phyloP scores from a whole-genome alignment of 2,888 invertebrate genomes.

The Blastobasis adustella region DNA sequence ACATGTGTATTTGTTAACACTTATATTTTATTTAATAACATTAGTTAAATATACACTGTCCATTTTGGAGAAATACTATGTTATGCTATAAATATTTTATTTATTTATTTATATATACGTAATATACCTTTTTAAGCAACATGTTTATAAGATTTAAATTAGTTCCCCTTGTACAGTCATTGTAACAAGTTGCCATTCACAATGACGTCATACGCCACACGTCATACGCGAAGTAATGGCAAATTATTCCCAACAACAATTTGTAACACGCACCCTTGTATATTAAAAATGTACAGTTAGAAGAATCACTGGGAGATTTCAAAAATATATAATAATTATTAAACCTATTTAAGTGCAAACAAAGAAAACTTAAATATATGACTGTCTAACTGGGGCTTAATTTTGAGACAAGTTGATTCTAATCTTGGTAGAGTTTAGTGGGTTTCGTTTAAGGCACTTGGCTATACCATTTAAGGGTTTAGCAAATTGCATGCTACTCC shows the following conservation, averaged over 20 bases:
- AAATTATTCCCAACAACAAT: slow-evolving; percentile 62
- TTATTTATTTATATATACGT: too few species aligned
- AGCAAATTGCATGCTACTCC: background rate
- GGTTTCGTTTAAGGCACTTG: slow-evolving; percentile 7
- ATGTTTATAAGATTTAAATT: slow-evolving; percentile 19
- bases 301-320: background rate
- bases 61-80: background rate
- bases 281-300: slow-evolving; percentile 6
- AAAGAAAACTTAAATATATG: too few species aligned
- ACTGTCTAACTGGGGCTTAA: slow-evolving; percentile 14
- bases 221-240: slow-evolving; percentile 38
- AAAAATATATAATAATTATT: too few species aligned
- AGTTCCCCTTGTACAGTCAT: slow-evolving; percentile 45
- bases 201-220: slow-evolving; percentile 2
- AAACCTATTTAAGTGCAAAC: too few species aligned
- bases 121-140: background rate
- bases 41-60: slow-evolving; percentile 2
- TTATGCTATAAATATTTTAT: background rate
- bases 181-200: slow-evolving; percentile 66
- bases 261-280: slow-evolving; percentile 32
- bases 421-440: too few species aligned
- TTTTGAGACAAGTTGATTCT: too few species aligned
- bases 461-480: slow-evolving; percentile 13
- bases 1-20: slow-evolving; percentile 4
- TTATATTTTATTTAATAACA: slow-evolving; percentile 5